Base-by-base conservation (phyloP, 53 echinoderm and acorn worm genomes). In the Paelopatides confundens region DNA sequence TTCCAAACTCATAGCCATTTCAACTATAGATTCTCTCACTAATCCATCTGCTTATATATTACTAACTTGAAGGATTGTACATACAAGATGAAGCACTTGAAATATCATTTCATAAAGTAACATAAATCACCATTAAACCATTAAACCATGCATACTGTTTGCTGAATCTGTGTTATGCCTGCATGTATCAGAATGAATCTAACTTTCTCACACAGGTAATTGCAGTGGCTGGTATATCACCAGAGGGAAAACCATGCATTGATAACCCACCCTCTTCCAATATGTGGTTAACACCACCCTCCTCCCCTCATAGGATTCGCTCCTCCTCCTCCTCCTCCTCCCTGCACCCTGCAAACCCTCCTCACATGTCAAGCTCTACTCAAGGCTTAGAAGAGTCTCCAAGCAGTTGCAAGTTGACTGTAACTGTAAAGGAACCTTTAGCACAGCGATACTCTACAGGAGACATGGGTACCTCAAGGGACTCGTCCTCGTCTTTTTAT, bases 301-400 rank as follows among this genome's bases (percentile, higher is more conserved):
- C 96, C 48, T 96, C 99, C 76, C 99, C 96, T 6, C 85, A 85
- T 21, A 90, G 94, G 51, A 85, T 96, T 33, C 95, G 96, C 36
- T 96, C 96, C 86, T 95, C 99, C 89, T n/a, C n/a, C n/a, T n/a
- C n/a, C n/a, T n/a, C n/a, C 36, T 96, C 96, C 86, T 95, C 99
- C 89, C 93, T 93, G 76, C 95, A 98, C 91, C 63, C 87, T 46
- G 94, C 99, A 40, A n/a, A n/a, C n/a, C 82, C 90, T 85, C 88
- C 86, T 50, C 87, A 82, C 82, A 62, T 28, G 63, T 62, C 88
- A 48, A 86, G 82, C 71, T 82, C 83, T n/a, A 85, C 90, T 62
- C 91, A 87, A 24, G 82, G 66, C 38, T 89, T 88, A 48, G 69
- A 86, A 29, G 86, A 74, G 43, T 66, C 77, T 69, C 88, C 77